A percentile compares a stretch with the other conserved stretches of the same genome.
These are phyloP conservation scores for Temnothorax nylanderi DNA, from an alignment of 1,140 invertebrate species.

Conservation along the genomic window DNA sequence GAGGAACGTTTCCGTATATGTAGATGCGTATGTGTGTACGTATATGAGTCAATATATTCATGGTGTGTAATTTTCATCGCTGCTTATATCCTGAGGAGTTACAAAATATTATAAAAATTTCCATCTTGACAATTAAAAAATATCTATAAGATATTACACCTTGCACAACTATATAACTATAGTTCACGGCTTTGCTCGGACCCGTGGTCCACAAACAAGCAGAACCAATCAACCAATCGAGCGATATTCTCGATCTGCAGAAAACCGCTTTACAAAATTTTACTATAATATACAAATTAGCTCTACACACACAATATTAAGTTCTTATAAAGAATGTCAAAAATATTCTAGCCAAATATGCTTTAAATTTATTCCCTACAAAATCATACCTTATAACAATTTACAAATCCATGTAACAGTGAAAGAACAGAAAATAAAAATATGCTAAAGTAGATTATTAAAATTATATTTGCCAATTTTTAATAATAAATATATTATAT, in stretches of 20 bases:
- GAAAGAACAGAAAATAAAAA: background rate
- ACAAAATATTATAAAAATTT: constrained; percentile 74
- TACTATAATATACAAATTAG: background rate
- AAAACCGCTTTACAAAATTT: constrained; percentile 15
- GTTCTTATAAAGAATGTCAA: background rate
- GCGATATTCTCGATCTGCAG: constrained; percentile 7
- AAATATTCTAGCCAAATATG: background rate
- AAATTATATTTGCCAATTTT: background rate
- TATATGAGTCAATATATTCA: constrained; percentile 16
- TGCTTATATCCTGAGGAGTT: constrained; percentile 54
- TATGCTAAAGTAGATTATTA: background rate
- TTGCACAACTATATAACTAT: constrained; percentile 41
- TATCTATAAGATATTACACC: constrained; percentile 36
- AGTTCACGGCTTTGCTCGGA: constrained; percentile 15
- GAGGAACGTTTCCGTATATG: constrained; percentile 50
- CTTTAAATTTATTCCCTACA: background rate
- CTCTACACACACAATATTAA: background rate
- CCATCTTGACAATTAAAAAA: constrained; percentile 50
- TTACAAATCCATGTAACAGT: background rate
- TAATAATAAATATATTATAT: background rate
- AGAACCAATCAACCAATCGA: constrained; percentile 12
- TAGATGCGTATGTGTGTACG: constrained; percentile 17
- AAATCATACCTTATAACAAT: background rate
- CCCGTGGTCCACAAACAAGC: constrained; percentile 16
- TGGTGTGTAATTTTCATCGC: constrained; percentile 33